Evolutionary conservation across 2,888 invertebrate genomes (phyloP).

Genomic region (Cantharis lateralis): DNA sequence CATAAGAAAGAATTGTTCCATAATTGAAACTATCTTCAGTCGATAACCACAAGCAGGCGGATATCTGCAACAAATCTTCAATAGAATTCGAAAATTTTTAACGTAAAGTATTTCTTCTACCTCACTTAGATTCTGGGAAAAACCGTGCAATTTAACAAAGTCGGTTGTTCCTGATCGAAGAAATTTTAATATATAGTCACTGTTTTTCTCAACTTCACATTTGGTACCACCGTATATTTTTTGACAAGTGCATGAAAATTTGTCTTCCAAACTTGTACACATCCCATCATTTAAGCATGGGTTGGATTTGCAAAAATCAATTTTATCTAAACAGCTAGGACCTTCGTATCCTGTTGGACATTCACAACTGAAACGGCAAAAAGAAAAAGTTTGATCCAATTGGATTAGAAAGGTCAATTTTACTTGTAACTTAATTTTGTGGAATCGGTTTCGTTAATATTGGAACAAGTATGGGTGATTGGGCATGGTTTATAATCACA

Average conservation of each 20-base stretch:
- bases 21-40: slow-evolving; percentile 67
- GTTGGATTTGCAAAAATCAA: slow-evolving; percentile 56
- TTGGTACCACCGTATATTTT: slow-evolving; percentile 57
- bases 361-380: slow-evolving; percentile 55
- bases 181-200: slow-evolving; percentile 64
- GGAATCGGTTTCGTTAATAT: slow-evolving; percentile 52
- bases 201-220: slow-evolving; percentile 58
- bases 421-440: slow-evolving; percentile 56
- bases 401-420: neutral
- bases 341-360: slow-evolving; percentile 63
- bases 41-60: slow-evolving; percentile 69
- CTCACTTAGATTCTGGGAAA: slow-evolving; percentile 55
- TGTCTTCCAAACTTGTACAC: slow-evolving; percentile 49
- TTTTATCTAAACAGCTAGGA: slow-evolving; percentile 54
- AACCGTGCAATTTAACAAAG: slow-evolving; percentile 61
- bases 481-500: slow-evolving; percentile 64
- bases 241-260: slow-evolving; percentile 58
- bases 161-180: slow-evolving; percentile 62
- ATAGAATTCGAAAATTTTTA: neutral
- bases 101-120: slow-evolving; percentile 43
- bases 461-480: slow-evolving; percentile 55
- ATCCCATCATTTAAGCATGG: slow-evolving; percentile 54
- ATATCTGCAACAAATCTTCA: slow-evolving; percentile 53
- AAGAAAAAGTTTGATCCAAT: neutral
- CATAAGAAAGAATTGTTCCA: slow-evolving; percentile 72